These are phyloP conservation scores for Sebastes nivosus DNA, from an alignment of 2,797 vertebrate genomes.

Conservation along the genomic window DNA sequence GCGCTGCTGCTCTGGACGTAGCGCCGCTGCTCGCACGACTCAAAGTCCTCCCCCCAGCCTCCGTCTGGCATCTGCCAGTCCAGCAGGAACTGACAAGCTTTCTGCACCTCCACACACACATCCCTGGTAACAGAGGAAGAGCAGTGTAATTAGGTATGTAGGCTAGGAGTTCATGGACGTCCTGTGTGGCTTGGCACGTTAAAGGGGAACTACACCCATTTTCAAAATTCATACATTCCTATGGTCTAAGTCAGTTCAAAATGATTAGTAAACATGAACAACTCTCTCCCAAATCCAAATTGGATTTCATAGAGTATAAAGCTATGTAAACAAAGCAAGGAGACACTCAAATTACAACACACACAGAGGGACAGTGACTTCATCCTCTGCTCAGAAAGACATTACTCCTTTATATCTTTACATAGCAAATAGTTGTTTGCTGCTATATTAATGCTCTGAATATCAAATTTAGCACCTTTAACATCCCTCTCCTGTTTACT, in stretches of 20 bases:
- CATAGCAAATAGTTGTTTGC: too few relatives aligned
- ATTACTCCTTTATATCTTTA: too few relatives aligned
- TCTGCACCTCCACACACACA: constrained; percentile 84
- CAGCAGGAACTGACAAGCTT: constrained; percentile 90
- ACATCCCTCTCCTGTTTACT: too few relatives aligned
- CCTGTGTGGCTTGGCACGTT: neutral
- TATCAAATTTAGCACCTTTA: too few relatives aligned
- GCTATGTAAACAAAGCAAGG: too few relatives aligned
- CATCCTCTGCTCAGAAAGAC: too few relatives aligned
- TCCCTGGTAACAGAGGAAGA: constrained; percentile 60
- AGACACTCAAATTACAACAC: too few relatives aligned
- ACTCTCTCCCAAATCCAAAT: neutral
- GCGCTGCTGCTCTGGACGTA: constrained; percentile 89
- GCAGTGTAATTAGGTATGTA: too few relatives aligned
- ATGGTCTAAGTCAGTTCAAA: neutral
- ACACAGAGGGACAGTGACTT: too few relatives aligned
- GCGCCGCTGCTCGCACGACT: constrained; percentile 89
- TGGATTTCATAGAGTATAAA: neutral
- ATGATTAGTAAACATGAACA: neutral
- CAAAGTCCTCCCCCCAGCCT: constrained; percentile 97
- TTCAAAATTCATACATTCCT: neutral
- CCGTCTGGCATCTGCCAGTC: constrained; percentile 92
- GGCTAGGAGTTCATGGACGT: neutral
- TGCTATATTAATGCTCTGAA: too few relatives aligned
- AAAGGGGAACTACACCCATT: neutral